Percentiles rank a stretch among this genome's conserved stretches.
These are phyloP conservation scores for Anarhynchus alexandrinus DNA, from an alignment of 2,113 vertebrate species.

Conservation along the genomic window DNA sequence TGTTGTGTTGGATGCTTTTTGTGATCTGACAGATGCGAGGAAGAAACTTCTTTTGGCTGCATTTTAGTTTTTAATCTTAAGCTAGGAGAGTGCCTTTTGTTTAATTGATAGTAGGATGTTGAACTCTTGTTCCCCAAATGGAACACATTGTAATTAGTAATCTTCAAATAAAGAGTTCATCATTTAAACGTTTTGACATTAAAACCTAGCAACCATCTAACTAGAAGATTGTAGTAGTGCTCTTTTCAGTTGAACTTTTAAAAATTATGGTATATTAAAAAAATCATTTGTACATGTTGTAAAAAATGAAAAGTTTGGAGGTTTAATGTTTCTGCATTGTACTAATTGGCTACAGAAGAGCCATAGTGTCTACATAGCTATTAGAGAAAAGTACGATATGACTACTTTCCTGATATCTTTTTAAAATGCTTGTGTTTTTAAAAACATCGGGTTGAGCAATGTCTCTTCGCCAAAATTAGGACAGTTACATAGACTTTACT, in stretches of 20 bases:
- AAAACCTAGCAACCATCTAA: not conserved
- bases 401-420: not conserved
- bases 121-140: conserved; percentile 18
- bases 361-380: not conserved
- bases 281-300: not conserved
- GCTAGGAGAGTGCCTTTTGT: not conserved
- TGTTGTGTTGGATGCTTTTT: not conserved
- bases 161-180: not conserved
- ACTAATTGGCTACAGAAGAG: not conserved
- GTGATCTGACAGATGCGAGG: not conserved
- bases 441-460: not conserved
- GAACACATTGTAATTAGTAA: not conserved
- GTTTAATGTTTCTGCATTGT: not conserved
- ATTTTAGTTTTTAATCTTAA: conserved; percentile 1
- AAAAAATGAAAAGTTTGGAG: not conserved
- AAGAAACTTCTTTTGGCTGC: not conserved
- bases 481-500: not conserved
- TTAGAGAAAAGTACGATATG: not conserved
- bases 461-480: not conserved
- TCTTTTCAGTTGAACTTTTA: not conserved
- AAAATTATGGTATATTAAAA: not conserved
- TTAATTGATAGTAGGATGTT: not conserved
- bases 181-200: not conserved
- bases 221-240: not conserved
- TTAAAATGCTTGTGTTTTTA: not conserved